Conservation (phyloP, 2,797 vertebrate genomes). For the Gila robusta region DNA sequence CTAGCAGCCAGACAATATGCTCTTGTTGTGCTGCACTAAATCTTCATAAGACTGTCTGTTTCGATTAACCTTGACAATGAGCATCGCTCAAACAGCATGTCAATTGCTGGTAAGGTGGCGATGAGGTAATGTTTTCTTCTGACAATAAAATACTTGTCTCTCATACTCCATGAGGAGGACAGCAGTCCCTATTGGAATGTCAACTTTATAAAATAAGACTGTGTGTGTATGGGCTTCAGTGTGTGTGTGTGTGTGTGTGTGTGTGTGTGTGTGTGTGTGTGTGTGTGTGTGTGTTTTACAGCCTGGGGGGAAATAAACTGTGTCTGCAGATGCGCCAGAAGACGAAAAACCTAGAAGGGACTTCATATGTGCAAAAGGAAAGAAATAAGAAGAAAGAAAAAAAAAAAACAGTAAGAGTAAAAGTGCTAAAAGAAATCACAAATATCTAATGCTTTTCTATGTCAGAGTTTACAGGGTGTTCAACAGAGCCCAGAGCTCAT, state of each 20-base stretch:
- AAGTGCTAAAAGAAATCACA: conserved; percentile 19
- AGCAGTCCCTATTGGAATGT: conserved; percentile 46
- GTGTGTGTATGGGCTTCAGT: conserved; percentile 6
- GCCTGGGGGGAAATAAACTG: conserved; percentile 49
- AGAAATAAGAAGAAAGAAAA: not conserved
- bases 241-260: conserved; percentile 11
- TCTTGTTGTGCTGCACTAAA: conserved; percentile 28
- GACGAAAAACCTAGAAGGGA: conserved; percentile 28
- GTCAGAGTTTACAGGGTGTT: not conserved
- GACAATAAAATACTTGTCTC: conserved; percentile 42
- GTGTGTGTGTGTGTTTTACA: conserved; percentile 20
- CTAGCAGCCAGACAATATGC: not conserved
- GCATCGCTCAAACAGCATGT: conserved; percentile 32
- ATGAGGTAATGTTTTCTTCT: conserved; percentile 44
- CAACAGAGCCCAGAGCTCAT: not conserved
- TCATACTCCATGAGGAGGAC: conserved; percentile 22
- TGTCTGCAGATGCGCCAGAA: conserved; percentile 4
- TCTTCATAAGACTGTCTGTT: conserved; percentile 36
- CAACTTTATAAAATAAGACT: conserved; percentile 46
- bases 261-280: not conserved
- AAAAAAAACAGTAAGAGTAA: not conserved
- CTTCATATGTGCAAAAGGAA: conserved; percentile 33
- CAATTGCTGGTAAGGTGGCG: conserved; percentile 24
- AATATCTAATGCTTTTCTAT: not conserved
- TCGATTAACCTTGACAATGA: conserved; percentile 45